These are phyloP conservation scores for Dryococelus australis DNA, from an alignment of 2,888 invertebrate genomes.

Conservation along the genomic window DNA sequence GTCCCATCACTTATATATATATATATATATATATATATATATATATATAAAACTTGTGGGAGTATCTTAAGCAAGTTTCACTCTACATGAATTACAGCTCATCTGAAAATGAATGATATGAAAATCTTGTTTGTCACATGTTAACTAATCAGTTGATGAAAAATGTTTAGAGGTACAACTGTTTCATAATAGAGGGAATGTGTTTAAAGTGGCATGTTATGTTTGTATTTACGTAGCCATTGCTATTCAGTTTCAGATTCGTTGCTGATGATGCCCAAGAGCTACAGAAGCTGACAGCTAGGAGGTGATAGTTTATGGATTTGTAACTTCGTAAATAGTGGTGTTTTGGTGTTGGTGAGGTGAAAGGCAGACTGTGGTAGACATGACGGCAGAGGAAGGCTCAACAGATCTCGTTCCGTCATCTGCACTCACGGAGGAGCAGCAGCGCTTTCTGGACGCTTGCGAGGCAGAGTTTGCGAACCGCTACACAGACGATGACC, in stretches of 20 bases:
- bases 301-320: neutral
- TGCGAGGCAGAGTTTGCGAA: slow-evolving; percentile 58
- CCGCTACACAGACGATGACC: slow-evolving; percentile 57
- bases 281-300: slow-evolving; percentile 54
- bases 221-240: too few species aligned
- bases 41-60: too few species aligned
- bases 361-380: neutral
- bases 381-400: slow-evolving; percentile 37
- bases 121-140: too few species aligned
- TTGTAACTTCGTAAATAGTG: neutral
- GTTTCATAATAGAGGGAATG: too few species aligned
- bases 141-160: too few species aligned
- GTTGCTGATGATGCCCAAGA: slow-evolving; percentile 64
- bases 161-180: too few species aligned
- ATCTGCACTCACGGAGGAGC: slow-evolving; percentile 54
- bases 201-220: too few species aligned
- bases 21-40: too few species aligned
- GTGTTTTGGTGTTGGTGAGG: neutral
- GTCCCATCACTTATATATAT: too few species aligned
- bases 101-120: too few species aligned
- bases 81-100: too few species aligned
- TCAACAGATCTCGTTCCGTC: neutral
- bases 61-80: too few species aligned
- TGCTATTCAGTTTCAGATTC: slow-evolving; percentile 64
- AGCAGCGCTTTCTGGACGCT: slow-evolving; percentile 58